Base-by-base conservation (phyloP, 2,888 invertebrate species). In the Achlya flavicornis region DNA sequence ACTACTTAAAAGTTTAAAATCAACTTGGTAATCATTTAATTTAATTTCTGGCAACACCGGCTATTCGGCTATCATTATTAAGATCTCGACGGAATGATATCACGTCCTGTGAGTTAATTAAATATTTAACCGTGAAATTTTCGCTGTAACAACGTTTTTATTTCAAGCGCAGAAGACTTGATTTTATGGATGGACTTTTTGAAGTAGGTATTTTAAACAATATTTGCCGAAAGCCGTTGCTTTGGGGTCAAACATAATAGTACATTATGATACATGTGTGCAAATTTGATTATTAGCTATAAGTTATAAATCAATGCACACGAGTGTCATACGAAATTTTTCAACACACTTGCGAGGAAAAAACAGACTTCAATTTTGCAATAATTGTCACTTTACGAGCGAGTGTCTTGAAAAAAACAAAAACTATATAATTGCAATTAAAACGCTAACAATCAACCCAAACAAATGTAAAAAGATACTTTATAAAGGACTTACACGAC, bases 401-500 rank as follows among this genome's bases (percentile, higher is more conserved):
- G n/a, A n/a, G 33, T 33, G 5, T 33, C 5, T 4, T 33, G 33
- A 4, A n/a, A 1, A 53, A 53, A 19, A 53, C 19, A 53, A 19
- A n/a, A 19, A 19, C 53, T 10, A 19, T 41, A 53, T 10, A 53
- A 53, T 19, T 10, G 10, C 10, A 53, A 53, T 53, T 53, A 53
- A 53, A 53, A 53, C 19, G 48, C 14, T 48, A 43, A 43, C 43
- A 43, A 43, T 43, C 43, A 43, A 12, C 43, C 43, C 14, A 43
- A 43, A n/a, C n/a, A 46, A 67, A 68, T 66, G 60, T 72, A 75
- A 69, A 72, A 74, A 46, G 46, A 46, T 61, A 53, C 53, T 19
- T 19, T 19, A 53, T 19, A 66, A 74, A 70, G 73, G 68, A 76
- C 75, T 79, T 76, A 71, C 71, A 68, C 68, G 70, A 61, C 66